Conservation (phyloP, 2,797 vertebrate species). For the Pantherophis alleghaniensis region DNA sequence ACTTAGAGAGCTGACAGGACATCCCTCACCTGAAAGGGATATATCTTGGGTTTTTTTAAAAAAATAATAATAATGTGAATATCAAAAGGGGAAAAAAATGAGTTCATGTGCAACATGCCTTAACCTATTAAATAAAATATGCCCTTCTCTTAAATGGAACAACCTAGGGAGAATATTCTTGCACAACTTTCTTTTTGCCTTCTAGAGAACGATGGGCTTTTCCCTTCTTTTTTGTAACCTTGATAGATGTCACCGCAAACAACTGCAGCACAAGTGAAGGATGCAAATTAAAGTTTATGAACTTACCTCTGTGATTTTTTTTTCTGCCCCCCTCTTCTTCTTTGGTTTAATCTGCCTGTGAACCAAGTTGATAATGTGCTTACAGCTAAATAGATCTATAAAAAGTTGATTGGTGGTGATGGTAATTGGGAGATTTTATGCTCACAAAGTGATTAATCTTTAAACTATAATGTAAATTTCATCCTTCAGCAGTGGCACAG, state of each 20-base stretch:
- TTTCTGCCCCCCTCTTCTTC: background rate
- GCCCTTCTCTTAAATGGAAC: background rate
- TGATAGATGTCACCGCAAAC: conserved; percentile 46
- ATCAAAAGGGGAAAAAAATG: background rate
- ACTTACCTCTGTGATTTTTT: conserved; percentile 41
- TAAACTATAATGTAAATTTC: conserved; percentile 43
- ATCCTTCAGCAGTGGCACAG: conserved; percentile 39
- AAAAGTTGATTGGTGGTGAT: conserved; percentile 50
- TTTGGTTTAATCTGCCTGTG: conserved; percentile 11
- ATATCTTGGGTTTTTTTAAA: background rate
- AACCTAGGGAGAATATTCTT: conserved; percentile 15
- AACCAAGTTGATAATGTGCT: conserved; percentile 43
- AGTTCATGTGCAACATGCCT: background rate
- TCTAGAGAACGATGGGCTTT: background rate
- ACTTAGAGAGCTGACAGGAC: background rate
- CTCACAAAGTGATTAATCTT: conserved; percentile 51
- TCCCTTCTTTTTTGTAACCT: conserved; percentile 38
- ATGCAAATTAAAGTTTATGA: conserved; percentile 44
- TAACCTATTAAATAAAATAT: conserved; percentile 10
- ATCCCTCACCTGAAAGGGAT: background rate
- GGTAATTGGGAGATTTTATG: conserved; percentile 37
- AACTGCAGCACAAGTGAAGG: conserved; percentile 41
- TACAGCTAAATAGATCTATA: conserved; percentile 49
- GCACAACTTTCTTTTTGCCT: conserved; percentile 31
- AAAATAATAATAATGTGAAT: background rate